Evolutionary conservation across 2,888 invertebrate species (phyloP), one percentile per base, ranked within the genome.

Genomic region (Acronicta aceris): DNA sequence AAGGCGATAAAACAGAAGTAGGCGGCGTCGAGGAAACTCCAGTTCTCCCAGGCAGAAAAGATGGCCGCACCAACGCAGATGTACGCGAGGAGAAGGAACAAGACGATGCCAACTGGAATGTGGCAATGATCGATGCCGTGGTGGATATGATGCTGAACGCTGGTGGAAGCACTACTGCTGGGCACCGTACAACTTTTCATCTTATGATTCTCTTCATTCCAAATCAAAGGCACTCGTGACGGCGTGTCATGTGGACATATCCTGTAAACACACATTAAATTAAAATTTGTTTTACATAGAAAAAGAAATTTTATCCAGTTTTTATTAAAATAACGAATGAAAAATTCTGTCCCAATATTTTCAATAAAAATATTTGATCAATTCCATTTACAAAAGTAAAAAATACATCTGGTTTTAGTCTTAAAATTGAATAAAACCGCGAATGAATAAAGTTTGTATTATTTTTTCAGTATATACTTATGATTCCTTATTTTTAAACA

Each of bases 1-100:
- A 98, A 93, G 3, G 98, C 97, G 71, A 97, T 97, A 89, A 98
- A 98, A 86, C 98, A 97, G 89, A 98, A 97, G 90, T 98, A 98
- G 5, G 97, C 96, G 8, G 97, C 97, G 84, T 98, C 97, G 46
- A 97, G 95, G 85, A 97, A 96, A 63, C 96, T 96, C 97, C 97
- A 97, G 79, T 96, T 96, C 83, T 97, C 97, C 96, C 97, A 97
- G n/a, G 96, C 95, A 16, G 97, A 96, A 90, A 98, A 97, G 63
- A 97, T 95, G 30, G 96, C 96, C 0, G 98, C 97, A 1, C 98
- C 98, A 10, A 96, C 91, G 78, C 96, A 96, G 69, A 98, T 95
- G 90, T 98, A 98, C 45, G 95, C 95, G 51, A 96, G 92, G 46
- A 98, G 96, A 52, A 98, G 95, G 68, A 96, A 93, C 40, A 97